Evolutionary conservation across 2,888 invertebrate species (phyloP).

Genomic region (Nysson spinosus): DNA sequence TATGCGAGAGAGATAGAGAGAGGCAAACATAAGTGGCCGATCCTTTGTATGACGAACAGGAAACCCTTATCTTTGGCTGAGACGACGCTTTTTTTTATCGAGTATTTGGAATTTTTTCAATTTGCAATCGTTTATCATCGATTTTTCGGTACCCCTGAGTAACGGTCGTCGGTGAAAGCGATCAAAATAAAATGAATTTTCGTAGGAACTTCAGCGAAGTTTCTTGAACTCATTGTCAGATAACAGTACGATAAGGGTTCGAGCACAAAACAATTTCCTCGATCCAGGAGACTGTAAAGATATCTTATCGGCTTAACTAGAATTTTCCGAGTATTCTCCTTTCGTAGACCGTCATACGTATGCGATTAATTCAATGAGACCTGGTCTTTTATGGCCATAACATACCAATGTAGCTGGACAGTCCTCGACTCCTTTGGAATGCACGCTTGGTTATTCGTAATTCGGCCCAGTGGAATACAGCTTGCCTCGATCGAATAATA

Average conservation of each 20-base stretch:
- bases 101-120: no score
- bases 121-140: constrained; percentile 5
- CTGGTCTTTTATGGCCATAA: constrained; percentile 5
- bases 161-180: no score
- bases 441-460: constrained; percentile 21
- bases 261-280: no score
- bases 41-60: constrained; percentile 59
- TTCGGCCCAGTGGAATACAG: constrained; percentile 4
- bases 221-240: no score
- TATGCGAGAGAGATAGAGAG: constrained; percentile 47
- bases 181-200: no score
- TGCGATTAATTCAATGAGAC: constrained; percentile 7
- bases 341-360: background rate
- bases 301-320: no score
- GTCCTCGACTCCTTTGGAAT: constrained; percentile 16
- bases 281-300: no score
- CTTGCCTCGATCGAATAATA: background rate
- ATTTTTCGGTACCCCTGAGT: no score
- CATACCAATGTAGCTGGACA: constrained; percentile 33
- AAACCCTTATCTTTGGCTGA: background rate
- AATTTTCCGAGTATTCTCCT: background rate
- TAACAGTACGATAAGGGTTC: no score
- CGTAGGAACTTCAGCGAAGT: no score
- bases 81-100: no score
- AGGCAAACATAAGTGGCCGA: constrained; percentile 26